A percentile compares a stretch with the other conserved stretches of the same genome.
phyloP scores from a whole-genome alignment of 1,140 invertebrate species.

The Atta cephalotes region DNA sequence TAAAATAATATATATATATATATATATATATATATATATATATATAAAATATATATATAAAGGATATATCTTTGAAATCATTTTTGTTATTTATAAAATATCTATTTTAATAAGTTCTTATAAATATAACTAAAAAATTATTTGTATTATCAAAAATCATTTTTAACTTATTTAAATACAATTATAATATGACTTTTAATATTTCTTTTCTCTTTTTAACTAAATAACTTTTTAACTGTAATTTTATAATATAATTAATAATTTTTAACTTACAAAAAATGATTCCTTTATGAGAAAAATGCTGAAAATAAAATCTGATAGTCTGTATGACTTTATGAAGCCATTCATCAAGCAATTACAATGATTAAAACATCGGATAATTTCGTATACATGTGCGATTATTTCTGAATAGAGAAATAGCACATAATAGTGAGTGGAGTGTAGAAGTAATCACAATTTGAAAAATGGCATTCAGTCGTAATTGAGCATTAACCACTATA shows the following conservation, averaged over 20 bases:
- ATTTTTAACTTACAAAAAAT: slow-evolving; percentile 10
- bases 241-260: neutral
- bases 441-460: slow-evolving; percentile 28
- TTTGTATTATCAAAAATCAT: too few relatives aligned
- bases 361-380: slow-evolving; percentile 14
- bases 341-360: slow-evolving; percentile 25
- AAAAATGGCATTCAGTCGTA: slow-evolving; percentile 30
- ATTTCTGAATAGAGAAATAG: slow-evolving; percentile 8
- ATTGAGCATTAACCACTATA: slow-evolving; percentile 13
- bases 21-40: too few relatives aligned
- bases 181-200: neutral
- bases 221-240: neutral
- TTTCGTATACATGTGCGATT: slow-evolving; percentile 12
- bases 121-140: too few relatives aligned
- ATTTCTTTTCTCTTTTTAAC: neutral
- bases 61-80: too few relatives aligned
- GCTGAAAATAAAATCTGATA: neutral
- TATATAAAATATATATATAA: too few relatives aligned
- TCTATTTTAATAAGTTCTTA: too few relatives aligned
- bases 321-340: neutral
- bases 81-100: too few relatives aligned
- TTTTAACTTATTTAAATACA: too few relatives aligned
- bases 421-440: neutral
- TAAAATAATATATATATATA: too few relatives aligned
- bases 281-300: neutral